Conservation (phyloP, 1,140 invertebrate genomes). For the Asbolus verrucosus region DNA sequence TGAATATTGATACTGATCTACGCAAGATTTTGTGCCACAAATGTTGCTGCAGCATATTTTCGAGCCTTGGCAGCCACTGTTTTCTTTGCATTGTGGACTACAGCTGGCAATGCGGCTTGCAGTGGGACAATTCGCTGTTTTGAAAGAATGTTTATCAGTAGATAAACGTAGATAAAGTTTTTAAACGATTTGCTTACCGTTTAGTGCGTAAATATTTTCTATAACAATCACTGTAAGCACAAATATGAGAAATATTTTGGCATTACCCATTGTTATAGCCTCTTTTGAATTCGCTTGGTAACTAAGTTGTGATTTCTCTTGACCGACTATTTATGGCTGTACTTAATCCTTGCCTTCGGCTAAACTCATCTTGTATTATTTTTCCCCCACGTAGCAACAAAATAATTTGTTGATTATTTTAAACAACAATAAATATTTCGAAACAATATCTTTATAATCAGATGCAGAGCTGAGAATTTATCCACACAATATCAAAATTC, state of each 20-base stretch:
- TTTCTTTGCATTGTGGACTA: conserved; percentile 74
- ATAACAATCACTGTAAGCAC: too few species aligned
- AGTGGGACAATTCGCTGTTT: conserved; percentile 68
- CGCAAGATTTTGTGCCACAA: conserved; percentile 76
- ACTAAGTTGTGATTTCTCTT: conserved; percentile 21
- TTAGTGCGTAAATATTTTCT: too few species aligned
- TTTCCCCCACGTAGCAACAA: conserved; percentile 5
- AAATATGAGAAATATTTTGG: too few species aligned
- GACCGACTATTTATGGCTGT: conserved; percentile 20
- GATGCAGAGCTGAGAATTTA: too few species aligned
- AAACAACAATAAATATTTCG: too few species aligned
- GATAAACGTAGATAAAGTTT: neutral
- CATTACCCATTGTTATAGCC: neutral
- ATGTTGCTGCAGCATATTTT: conserved; percentile 76
- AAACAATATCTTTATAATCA: too few species aligned
- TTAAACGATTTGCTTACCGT: neutral
- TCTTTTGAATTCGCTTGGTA: neutral
- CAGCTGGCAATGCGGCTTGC: conserved; percentile 73
- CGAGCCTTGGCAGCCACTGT: conserved; percentile 73
- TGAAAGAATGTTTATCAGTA: neutral
- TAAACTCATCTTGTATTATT: conserved; percentile 6
- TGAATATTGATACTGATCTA: conserved; percentile 52
- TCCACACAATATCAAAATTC: too few species aligned
- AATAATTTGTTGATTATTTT: too few species aligned
- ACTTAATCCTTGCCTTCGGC: conserved; percentile 15